Evolutionary conservation across 2,888 invertebrate species (phyloP).

Genomic region (Tuberolachnus salignus): DNA sequence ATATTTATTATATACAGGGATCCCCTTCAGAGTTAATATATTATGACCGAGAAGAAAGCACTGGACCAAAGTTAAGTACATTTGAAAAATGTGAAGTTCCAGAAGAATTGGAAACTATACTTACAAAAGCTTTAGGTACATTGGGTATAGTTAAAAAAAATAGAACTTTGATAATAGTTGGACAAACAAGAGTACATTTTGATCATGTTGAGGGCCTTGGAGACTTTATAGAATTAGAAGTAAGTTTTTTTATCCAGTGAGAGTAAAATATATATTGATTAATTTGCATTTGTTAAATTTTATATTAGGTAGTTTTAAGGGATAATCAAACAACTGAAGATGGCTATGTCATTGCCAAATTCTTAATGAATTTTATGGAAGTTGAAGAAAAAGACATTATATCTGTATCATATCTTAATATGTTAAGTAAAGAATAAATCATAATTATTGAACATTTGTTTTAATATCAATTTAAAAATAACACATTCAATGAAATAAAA

Average conservation of each 20-base stretch:
- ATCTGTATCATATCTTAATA: conserved; percentile 78
- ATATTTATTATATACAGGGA: conserved; percentile 62
- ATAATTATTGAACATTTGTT: not conserved
- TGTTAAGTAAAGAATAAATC: conserved; percentile 63
- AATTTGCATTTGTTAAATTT: conserved; percentile 5
- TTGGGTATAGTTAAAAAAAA: conserved; percentile 77
- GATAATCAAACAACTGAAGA: conserved; percentile 72
- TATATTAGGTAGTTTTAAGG: conserved; percentile 69
- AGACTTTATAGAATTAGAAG: conserved; percentile 84
- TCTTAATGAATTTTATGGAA: conserved; percentile 72
- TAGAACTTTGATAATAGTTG: conserved; percentile 78
- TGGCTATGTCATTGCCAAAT: conserved; percentile 74
- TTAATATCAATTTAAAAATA: not conserved
- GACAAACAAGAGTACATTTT: conserved; percentile 85
- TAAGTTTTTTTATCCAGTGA: conserved; percentile 61
- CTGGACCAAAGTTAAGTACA: conserved; percentile 80
- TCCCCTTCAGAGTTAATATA: conserved; percentile 73
- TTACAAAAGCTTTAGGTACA: conserved; percentile 72
- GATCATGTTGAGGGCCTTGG: conserved; percentile 83
- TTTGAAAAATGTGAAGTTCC: conserved; percentile 71
- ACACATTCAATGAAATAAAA: not conserved
- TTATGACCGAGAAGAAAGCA: conserved; percentile 77
- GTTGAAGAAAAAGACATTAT: conserved; percentile 71
- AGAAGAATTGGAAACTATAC: conserved; percentile 66
- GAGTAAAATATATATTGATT: conserved; percentile 7